These are phyloP conservation scores for Camponotus pennsylvanicus DNA, from an alignment of 1,140 invertebrate species.

Conservation along the genomic window DNA sequence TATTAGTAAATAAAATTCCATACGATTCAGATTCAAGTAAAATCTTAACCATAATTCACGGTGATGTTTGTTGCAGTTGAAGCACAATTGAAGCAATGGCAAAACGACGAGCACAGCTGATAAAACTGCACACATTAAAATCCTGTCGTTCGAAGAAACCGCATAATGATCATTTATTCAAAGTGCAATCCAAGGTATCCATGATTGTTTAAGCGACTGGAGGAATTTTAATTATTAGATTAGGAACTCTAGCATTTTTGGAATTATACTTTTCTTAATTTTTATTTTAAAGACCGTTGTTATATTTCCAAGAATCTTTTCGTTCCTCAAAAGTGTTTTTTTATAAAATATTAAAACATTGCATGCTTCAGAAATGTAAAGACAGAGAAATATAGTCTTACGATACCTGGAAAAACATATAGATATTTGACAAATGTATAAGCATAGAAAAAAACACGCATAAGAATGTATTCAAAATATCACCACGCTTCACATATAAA, in stretches of 20 bases:
- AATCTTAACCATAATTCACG: background rate
- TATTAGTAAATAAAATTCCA: background rate
- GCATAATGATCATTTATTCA: background rate
- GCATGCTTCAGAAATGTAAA: no score
- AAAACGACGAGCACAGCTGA: slow-evolving; percentile 32
- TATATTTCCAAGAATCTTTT: no score
- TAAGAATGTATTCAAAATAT: no score
- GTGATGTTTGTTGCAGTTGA: background rate
- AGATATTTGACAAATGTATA: no score
- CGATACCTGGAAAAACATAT: no score
- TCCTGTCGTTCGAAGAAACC: background rate
- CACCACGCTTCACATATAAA: background rate
- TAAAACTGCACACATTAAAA: background rate
- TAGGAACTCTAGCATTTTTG: background rate
- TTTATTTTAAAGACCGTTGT: no score
- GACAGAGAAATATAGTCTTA: no score
- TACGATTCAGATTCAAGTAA: background rate
- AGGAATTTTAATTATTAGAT: background rate
- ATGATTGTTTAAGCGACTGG: background rate
- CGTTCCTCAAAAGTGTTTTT: no score
- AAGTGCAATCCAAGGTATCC: slow-evolving; percentile 1
- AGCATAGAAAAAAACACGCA: no score
- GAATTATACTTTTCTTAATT: no score
- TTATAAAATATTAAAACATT: no score
- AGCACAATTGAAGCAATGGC: background rate